Evolutionary conservation across 2,797 vertebrate genomes (phyloP).

Genomic region (Bucorvus abyssinicus): DNA sequence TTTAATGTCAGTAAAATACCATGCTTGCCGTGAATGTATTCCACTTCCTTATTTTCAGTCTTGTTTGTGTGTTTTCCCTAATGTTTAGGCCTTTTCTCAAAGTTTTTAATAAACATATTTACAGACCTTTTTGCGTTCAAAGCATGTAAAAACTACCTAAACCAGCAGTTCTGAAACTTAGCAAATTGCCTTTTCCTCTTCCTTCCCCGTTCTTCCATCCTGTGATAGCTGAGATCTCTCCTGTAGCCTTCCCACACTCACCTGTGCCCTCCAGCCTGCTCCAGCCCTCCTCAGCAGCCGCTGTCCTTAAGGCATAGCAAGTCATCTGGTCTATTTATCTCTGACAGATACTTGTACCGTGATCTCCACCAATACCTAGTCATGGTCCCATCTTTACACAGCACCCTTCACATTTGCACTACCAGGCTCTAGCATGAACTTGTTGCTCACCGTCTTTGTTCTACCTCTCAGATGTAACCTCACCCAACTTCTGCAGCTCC

Average conservation of each 20-base stretch:
- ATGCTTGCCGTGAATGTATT: conserved; percentile 18
- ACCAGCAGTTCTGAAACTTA: background rate
- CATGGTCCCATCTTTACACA: background rate
- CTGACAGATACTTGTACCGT: background rate
- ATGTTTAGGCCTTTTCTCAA: conserved; percentile 24
- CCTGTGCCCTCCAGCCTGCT: background rate
- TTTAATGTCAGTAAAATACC: conserved; percentile 37
- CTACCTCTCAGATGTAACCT: background rate
- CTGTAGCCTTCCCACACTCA: background rate
- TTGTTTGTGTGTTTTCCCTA: conserved; percentile 13
- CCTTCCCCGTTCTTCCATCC: background rate
- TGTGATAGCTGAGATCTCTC: background rate
- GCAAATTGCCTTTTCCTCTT: background rate
- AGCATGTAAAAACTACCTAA: background rate
- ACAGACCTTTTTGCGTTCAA: background rate
- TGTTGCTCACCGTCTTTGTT: background rate
- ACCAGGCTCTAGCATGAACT: background rate
- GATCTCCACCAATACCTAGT: background rate
- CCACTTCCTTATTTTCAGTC: background rate
- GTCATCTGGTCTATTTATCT: rapidly evolving
- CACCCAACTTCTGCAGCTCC: background rate
- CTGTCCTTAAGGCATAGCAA: background rate
- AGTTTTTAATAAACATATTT: background rate
- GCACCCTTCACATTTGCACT: background rate
- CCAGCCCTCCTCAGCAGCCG: background rate